Percentiles rank a stretch among this genome's conserved stretches.
phyloP scores from a whole-genome alignment of 53 echinoderm and acorn worm species.

The Holothuria leucospilota region DNA sequence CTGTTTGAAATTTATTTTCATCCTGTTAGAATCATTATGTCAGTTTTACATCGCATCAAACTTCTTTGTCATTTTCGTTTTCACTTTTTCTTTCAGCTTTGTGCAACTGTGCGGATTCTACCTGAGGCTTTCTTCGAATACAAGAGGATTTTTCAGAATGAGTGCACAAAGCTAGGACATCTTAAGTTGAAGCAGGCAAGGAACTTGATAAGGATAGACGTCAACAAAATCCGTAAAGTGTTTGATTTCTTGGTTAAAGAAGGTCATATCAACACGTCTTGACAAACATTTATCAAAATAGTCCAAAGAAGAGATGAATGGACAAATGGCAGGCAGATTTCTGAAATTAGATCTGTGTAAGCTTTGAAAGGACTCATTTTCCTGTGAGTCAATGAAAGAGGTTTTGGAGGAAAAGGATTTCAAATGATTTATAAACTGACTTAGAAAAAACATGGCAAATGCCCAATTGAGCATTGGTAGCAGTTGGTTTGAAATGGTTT shows the following conservation, averaged over 20 bases:
- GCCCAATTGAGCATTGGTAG: no score
- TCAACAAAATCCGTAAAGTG: conserved; percentile 91
- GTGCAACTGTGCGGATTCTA: conserved; percentile 89
- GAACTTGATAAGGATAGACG: conserved; percentile 89
- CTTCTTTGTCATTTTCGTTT: not conserved
- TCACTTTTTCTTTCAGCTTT: conserved; percentile 64
- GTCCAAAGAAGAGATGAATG: not conserved
- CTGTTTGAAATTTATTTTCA: no score
- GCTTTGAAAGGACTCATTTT: no score
- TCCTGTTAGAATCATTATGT: no score
- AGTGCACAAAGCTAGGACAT: conserved; percentile 77
- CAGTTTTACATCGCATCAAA: no score
- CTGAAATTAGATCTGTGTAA: no score
- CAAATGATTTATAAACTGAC: not conserved
- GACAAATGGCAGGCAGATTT: not conserved
- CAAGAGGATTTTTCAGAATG: conserved; percentile 79
- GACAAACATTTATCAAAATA: not conserved
- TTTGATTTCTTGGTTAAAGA: conserved; percentile 94
- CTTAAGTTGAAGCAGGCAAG: conserved; percentile 93
- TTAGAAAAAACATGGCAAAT: not conserved
- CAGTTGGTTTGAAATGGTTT: no score
- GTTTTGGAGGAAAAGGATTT: no score
- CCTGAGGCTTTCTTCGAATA: conserved; percentile 99
- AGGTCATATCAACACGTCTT: conserved; percentile 77
- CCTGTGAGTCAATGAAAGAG: no score